Percentiles rank a stretch among this genome's conserved stretches.
Evolutionary conservation across 2,113 vertebrate genomes (phyloP).

Genomic region (Chunga burmeisteri): DNA sequence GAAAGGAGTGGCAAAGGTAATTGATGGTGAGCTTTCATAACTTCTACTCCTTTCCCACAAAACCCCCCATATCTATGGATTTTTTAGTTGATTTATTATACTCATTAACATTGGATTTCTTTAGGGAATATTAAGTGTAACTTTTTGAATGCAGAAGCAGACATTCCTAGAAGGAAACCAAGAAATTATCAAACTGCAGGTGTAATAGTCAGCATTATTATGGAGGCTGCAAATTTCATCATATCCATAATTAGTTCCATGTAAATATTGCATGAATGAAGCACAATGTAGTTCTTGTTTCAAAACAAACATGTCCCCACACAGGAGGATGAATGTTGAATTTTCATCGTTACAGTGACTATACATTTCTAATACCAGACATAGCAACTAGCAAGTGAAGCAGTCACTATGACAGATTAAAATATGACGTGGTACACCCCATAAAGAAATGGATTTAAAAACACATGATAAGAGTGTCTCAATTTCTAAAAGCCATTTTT

Average conservation of each 20-base stretch:
- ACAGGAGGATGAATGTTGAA: not conserved
- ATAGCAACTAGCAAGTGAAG: not conserved
- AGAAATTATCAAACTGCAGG: not conserved
- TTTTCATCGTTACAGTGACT: not conserved
- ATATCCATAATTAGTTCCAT: not conserved
- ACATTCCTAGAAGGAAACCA: not conserved
- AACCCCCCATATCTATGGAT: accelerated
- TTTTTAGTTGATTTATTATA: not conserved
- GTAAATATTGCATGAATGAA: not conserved
- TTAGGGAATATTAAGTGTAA: not conserved
- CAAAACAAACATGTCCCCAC: not conserved
- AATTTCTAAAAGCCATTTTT: constrained; percentile 30
- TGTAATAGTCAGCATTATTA: not conserved
- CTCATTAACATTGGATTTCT: not conserved
- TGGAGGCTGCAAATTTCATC: not conserved
- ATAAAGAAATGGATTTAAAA: constrained; percentile 20
- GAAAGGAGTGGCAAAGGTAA: not conserved
- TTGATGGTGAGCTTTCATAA: not conserved
- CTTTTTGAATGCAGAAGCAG: not conserved
- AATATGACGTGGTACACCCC: not conserved
- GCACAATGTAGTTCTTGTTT: not conserved
- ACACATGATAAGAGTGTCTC: not conserved
- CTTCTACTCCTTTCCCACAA: not conserved
- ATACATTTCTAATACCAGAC: not conserved
- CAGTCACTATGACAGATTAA: not conserved